Conservation (phyloP, 1,140 invertebrate species). For the Lucilia cuprina region DNA sequence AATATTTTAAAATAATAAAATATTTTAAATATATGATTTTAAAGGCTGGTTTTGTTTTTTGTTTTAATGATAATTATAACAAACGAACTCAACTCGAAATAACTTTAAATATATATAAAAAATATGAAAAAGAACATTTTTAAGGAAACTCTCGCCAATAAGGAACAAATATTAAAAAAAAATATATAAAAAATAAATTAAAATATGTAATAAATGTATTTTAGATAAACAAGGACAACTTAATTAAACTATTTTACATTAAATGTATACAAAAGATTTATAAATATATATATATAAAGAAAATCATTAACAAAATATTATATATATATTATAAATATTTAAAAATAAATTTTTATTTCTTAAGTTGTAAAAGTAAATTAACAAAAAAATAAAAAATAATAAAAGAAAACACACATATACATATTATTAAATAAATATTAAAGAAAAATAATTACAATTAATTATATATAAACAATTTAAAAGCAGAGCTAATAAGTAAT, state of each 20-base stretch:
- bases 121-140: not conserved
- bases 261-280: constrained; percentile 24
- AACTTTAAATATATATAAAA: not conserved
- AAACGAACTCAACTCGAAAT: constrained; percentile 14
- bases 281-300: not conserved
- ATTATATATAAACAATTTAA: not conserved
- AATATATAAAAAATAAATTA: not conserved
- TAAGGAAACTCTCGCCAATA: constrained; percentile 28
- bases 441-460: not conserved
- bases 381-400: not conserved
- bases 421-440: constrained; percentile 15
- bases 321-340: constrained; percentile 34
- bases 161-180: not conserved
- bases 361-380: constrained; percentile 26
- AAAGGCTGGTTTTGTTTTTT: not conserved
- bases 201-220: constrained; percentile 14
- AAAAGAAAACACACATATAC: constrained; percentile 17
- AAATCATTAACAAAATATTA: constrained; percentile 5
- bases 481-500: not conserved
- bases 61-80: constrained; percentile 13
- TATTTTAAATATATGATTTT: not conserved
- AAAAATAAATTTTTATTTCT: constrained; percentile 23
- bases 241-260: constrained; percentile 35
- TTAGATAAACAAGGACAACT: constrained; percentile 32
- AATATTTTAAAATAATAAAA: no score